Evolutionary conservation across 2,113 vertebrate genomes (phyloP), one percentile per base, ranked within the genome.

Genomic region (Connochaetes taurinus): DNA sequence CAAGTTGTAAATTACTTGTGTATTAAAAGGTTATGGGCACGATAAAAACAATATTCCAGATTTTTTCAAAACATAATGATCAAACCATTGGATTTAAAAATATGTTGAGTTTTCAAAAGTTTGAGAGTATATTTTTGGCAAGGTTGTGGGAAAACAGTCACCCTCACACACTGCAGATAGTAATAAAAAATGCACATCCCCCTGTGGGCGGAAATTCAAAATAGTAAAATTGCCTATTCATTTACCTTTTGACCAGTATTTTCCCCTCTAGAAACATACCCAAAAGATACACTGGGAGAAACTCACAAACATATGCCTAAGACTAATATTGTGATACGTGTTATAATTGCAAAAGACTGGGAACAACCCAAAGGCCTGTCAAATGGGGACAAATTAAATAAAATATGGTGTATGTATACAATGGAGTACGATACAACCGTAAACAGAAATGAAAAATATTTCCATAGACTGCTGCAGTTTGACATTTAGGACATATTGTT

Each of bases 321-420:
- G 4, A 47, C 31, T 6, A 13, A 43, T 11, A 31, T 0, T 6
- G 5, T 27, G 52, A 71, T 4, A 2, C 16, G 47, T 25, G 25
- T 40, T 25, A 4, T 36, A 33, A 45, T 14, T 45, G 16, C 94
- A 57, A 67, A 33, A n/a, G 25, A 4, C 23, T 29, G n/a, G 27
- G 11, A 57, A 23, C 10, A 31, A 27, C 50, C 23, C 21, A 13
- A 60, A 53, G 52, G 12, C 40, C n/a, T 23, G 2, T 50, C 10
- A 1, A 5, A 27, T 78, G n/a, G 17, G 29, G 8, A 9, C 14
- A 1, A 36, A 27, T 2, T 29, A 6, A 33, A 8, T 31, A 5
- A 36, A 5, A 47, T 1, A 5, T 2, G 29, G 29, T 9, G 6
- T 0, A 0, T 12, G 40, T 19, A 2, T 2, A 3, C 2, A 3